Evolutionary conservation across 2,113 vertebrate species (phyloP).

Genomic region (Hippocampus guttulatus): DNA sequence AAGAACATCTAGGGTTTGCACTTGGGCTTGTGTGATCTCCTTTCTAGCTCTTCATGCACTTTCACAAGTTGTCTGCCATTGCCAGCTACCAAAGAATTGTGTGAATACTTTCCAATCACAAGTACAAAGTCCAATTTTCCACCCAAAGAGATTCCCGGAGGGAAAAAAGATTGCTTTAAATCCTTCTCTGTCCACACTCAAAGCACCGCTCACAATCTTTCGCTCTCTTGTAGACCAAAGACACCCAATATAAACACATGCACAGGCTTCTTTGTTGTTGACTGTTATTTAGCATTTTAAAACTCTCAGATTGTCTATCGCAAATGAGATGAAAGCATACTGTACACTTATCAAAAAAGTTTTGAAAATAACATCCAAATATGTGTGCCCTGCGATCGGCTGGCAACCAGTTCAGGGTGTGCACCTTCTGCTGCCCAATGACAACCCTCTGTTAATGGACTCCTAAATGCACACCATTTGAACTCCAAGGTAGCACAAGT

Average conservation of each 20-base stretch:
- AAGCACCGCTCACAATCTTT: conserved; percentile 18
- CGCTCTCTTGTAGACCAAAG: conserved; percentile 14
- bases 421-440: no score
- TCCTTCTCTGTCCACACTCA: conserved; percentile 40
- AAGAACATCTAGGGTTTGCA: neutral
- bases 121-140: conserved; percentile 59
- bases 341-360: neutral
- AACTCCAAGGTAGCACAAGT: no score
- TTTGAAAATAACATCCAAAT: neutral
- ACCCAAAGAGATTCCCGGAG: conserved; percentile 56
- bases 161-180: conserved; percentile 54
- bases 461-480: no score
- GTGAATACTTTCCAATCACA: conserved; percentile 65
- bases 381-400: no score
- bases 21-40: neutral
- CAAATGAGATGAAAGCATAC: neutral
- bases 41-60: neutral
- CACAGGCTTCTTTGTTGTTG: conserved; percentile 42
- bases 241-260: neutral
- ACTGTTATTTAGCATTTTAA: conserved; percentile 18
- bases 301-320: no score
- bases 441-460: no score
- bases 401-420: no score
- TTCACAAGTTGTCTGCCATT: conserved; percentile 47
- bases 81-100: conserved; percentile 48